These are phyloP conservation scores for Patella depressa DNA, from an alignment of 2,888 invertebrate genomes.

Conservation along the genomic window DNA sequence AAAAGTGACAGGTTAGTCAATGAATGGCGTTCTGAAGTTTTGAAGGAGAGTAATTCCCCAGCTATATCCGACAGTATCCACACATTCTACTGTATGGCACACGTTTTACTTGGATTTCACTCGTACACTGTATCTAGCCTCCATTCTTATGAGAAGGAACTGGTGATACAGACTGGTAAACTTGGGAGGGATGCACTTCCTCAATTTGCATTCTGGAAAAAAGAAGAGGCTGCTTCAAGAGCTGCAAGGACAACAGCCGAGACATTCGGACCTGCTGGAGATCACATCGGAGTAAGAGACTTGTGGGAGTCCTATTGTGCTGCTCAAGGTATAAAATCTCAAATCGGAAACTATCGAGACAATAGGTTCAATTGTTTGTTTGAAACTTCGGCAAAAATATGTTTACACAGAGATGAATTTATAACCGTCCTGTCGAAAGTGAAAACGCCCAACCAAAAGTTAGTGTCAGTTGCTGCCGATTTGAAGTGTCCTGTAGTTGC, in stretches of 20 bases:
- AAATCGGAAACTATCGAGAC: slow-evolving; percentile 36
- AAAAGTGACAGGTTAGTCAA: neutral
- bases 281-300: slow-evolving; percentile 33
- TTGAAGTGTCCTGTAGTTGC: slow-evolving; percentile 18
- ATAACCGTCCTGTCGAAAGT: slow-evolving; percentile 25
- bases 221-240: slow-evolving; percentile 29
- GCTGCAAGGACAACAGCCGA: slow-evolving; percentile 26
- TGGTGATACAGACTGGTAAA: slow-evolving; percentile 16
- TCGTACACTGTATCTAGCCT: slow-evolving; percentile 12
- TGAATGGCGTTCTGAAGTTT: slow-evolving; percentile 15
- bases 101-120: slow-evolving; percentile 37
- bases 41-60: neutral
- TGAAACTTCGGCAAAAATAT: slow-evolving; percentile 32
- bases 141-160: slow-evolving; percentile 10
- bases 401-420: slow-evolving; percentile 24
- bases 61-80: slow-evolving; percentile 6
- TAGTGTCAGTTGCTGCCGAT: slow-evolving; percentile 30
- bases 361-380: slow-evolving; percentile 40
- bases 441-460: slow-evolving; percentile 30
- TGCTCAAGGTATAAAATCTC: slow-evolving; percentile 31
- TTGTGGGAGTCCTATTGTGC: slow-evolving; percentile 38
- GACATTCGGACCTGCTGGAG: slow-evolving; percentile 32
- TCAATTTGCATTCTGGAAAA: slow-evolving; percentile 30
- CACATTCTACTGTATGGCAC: slow-evolving; percentile 35
- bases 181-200: slow-evolving; percentile 32